A percentile compares a stretch with the other conserved stretches of the same genome.
These are phyloP conservation scores for Eurystomus gularis DNA, from an alignment of 2,113 vertebrate genomes.

Conservation along the genomic window DNA sequence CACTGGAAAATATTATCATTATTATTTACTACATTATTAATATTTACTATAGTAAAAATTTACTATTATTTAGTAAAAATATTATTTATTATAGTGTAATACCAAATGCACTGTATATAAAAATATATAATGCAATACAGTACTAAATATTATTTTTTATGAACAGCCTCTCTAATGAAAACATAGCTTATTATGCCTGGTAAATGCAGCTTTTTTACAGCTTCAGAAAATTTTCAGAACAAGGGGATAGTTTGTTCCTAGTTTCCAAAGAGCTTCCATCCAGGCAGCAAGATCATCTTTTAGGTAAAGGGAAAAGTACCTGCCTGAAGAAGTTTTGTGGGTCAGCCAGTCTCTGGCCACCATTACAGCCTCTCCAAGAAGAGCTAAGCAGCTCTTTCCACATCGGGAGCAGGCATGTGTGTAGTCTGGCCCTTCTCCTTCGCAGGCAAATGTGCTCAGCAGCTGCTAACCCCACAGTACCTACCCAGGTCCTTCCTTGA, in stretches of 20 bases:
- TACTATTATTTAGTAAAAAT: background rate
- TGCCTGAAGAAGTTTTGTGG: background rate
- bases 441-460: accelerated
- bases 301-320: background rate
- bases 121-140: background rate
- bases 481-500: background rate
- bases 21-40: too few species aligned
- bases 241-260: background rate
- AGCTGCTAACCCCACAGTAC: accelerated
- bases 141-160: background rate
- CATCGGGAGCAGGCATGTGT: too few species aligned
- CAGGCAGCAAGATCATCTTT: background rate
- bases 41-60: too few species aligned
- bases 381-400: background rate
- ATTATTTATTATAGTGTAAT: background rate
- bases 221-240: background rate
- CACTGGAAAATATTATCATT: background rate
- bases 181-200: background rate
- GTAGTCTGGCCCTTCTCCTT: background rate
- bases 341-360: accelerated
- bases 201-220: background rate
- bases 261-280: background rate
- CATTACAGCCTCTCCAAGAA: accelerated
- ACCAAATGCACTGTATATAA: background rate
- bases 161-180: background rate